These are phyloP conservation scores for Tragelaphus oryx DNA, from an alignment of 2,797 vertebrate species.

Conservation along the genomic window DNA sequence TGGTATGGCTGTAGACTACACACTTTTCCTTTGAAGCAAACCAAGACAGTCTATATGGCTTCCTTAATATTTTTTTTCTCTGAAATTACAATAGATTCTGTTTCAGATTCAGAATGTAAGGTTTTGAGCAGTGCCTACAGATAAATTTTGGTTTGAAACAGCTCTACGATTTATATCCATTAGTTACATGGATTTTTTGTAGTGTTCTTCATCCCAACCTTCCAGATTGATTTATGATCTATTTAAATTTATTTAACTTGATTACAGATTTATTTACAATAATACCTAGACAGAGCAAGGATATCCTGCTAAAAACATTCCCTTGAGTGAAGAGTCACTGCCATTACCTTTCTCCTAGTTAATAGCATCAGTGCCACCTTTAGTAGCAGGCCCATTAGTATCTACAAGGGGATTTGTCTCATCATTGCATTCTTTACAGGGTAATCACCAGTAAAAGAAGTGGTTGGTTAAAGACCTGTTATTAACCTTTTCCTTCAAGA, in stretches of 20 bases:
- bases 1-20: neutral
- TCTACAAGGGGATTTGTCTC: neutral
- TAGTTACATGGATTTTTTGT: neutral
- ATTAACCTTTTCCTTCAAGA: neutral
- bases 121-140: neutral
- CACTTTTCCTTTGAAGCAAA: neutral
- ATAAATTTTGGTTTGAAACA: neutral
- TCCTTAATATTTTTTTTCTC: neutral
- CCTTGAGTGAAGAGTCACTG: neutral
- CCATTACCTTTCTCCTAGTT: neutral
- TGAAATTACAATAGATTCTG: neutral
- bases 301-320: neutral
- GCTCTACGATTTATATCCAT: neutral
- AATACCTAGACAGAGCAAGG: neutral
- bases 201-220: neutral
- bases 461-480: neutral
- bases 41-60: neutral
- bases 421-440: neutral
- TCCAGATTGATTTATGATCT: neutral
- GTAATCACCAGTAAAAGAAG: neutral
- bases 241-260: neutral
- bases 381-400: neutral
- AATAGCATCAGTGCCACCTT: neutral
- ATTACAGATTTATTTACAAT: conserved; percentile 25
- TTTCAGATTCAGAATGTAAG: neutral